A percentile compares a stretch with the other conserved stretches of the same genome.
Conservation (phyloP, 30 jellyfish, hydroid and myxozoan genomes). For the Turritopsis dohrnii region DNA sequence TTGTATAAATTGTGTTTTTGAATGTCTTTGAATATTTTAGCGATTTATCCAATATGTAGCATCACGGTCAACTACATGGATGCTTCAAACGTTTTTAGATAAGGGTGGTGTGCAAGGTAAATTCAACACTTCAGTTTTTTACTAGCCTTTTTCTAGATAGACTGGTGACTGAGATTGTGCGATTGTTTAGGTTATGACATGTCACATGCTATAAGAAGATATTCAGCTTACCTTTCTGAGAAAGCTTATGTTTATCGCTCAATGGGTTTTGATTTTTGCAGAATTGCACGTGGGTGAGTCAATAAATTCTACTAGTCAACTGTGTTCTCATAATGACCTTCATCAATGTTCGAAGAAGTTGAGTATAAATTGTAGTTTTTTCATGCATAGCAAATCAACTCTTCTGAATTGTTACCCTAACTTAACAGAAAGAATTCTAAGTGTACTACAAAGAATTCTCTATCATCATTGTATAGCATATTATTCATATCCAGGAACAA, state of each 20-base stretch:
- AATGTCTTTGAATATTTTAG: slow-evolving; percentile 35
- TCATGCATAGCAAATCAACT: no score
- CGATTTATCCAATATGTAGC: slow-evolving; percentile 86
- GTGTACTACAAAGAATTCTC: no score
- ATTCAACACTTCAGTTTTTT: background rate
- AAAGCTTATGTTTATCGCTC: slow-evolving; percentile 69
- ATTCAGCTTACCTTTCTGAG: slow-evolving; percentile 74
- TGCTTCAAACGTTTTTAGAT: slow-evolving; percentile 78
- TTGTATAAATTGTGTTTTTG: no score
- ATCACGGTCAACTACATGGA: slow-evolving; percentile 93
- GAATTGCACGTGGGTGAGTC: slow-evolving; percentile 75
- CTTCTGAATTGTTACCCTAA: no score
- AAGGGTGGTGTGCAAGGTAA: slow-evolving; percentile 96
- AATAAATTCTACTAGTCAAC: background rate
- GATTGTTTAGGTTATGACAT: slow-evolving; percentile 67
- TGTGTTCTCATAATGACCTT: background rate
- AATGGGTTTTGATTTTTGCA: slow-evolving; percentile 88
- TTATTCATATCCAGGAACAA: no score
- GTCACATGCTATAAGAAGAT: slow-evolving; percentile 94
- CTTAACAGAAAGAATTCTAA: no score
- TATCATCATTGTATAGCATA: no score
- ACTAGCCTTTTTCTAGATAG: background rate
- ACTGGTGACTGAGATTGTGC: background rate
- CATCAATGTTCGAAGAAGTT: no score
- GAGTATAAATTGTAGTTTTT: no score